Evolutionary conservation across 1,140 invertebrate species (phyloP), one percentile per base, ranked within the genome.

Genomic region (Drosophila ironensis): DNA sequence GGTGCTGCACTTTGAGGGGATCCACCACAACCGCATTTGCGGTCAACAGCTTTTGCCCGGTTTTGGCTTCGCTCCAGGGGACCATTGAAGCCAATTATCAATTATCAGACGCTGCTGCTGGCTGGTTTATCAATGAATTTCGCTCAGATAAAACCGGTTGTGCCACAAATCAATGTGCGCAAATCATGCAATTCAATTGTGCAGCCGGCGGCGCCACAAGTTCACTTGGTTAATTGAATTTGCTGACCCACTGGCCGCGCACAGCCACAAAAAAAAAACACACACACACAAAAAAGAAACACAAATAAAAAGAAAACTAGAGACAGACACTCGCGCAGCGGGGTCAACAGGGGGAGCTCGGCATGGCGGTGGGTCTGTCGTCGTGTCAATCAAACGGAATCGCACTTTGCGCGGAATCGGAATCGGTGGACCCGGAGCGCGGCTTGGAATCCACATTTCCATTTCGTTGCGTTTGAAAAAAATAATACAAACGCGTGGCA

Each of bases 161-260:
- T 35, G 11, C 20, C 40, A 33, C 45, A 53, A 75, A 70, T 80
- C 56, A 80, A 70, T 52, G 50, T 78, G 30, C 19, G 16, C 35
- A 28, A 25, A 48, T 52, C 76, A 71, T 72, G 77, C 72, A 81
- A 82, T 82, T 77, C 68, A 82, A 81, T 82, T 81, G 59, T 51
- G 28, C 24, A 48, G 44, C 27, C 38, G 35, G 59, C 61, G 73
- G 72, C 77, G 73, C 78, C 73, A 78, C 77, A 82, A 82, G 77
- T 82, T 82, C 77, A 82, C 52, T 69, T 84, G 70, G 80, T 78
- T 84, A 80, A 84, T 84, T 84, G 70, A 84, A 84, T 84, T 84
- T 78, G 74, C 69, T 84, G 80, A 86, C 78, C 78, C 80, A 86
- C 64, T 74, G 61, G 48, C 61, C 64, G 47, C 50, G 46, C 59